These are phyloP conservation scores for Dermatemys mawii DNA, from an alignment of 2,113 vertebrate genomes.

Conservation along the genomic window DNA sequence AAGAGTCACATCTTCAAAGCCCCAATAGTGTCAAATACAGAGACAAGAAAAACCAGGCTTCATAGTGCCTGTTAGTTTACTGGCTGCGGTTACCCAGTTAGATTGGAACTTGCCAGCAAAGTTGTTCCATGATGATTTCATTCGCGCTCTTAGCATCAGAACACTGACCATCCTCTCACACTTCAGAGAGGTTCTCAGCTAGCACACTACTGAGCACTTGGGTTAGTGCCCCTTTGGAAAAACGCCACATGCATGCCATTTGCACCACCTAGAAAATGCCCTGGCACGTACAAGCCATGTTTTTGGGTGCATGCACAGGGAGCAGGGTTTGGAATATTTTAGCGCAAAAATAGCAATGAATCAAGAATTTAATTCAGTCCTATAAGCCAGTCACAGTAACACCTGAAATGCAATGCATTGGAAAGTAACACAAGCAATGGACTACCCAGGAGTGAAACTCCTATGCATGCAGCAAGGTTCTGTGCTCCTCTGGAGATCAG, in stretches of 20 bases:
- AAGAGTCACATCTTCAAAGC: neutral
- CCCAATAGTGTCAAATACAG: neutral
- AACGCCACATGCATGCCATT: neutral
- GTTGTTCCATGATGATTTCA: neutral
- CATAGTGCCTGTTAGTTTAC: neutral
- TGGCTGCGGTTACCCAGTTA: neutral
- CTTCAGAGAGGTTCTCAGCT: neutral
- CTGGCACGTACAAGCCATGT: neutral
- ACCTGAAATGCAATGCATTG: neutral
- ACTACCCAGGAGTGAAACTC: neutral
- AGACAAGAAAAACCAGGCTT: neutral
- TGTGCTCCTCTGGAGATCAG: neutral
- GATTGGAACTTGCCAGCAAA: neutral
- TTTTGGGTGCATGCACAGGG: neutral
- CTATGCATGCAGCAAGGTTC: rapidly evolving
- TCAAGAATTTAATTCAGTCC: neutral
- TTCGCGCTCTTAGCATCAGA: neutral
- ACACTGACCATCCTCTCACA: rapidly evolving
- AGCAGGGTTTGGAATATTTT: neutral
- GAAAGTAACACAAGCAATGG: neutral
- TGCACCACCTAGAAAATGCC: neutral
- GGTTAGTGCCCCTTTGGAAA: neutral
- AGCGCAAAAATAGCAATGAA: neutral
- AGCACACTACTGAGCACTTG: neutral
- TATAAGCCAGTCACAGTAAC: neutral